Base-by-base conservation (phyloP, 2,113 vertebrate species). In the Paradoxurus hermaphroditus region DNA sequence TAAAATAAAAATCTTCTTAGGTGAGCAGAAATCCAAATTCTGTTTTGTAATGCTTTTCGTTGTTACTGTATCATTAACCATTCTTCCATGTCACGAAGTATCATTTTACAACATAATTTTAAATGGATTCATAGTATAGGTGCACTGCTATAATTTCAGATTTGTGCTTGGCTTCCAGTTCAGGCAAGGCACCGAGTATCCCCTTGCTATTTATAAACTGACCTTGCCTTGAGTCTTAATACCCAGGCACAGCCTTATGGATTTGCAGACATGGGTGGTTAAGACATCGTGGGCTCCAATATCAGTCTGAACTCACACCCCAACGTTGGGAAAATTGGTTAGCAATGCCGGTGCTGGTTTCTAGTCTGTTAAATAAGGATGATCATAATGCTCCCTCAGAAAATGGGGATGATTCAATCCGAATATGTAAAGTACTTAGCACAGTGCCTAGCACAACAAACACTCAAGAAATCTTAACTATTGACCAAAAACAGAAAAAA, bases 181-280 rank as follows among this genome's bases (percentile, higher is more conserved):
- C 46, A 86, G 94, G 81, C 34, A 53, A 78, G 91, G 46, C 31
- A 19, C 59, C 41, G n/a, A 62, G 51, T 73, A 78, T 72, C 89
- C 27, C 25, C 31, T 93, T 91, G 59, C 91, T 94, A 77, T 86
- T 95, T 89, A 93, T 65, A 82, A 90, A 79, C 78, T 59, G 56
- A 93, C 59, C 72, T 70, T 67, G 39, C 90, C 90, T 95, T 79
- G 56, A 78, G 72, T 73, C 65, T 90, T 85, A 46, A 44, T 67
- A 51, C 49, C 65, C 46, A 84, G 84, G 46, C 63, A 90, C 29
- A 68, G 86, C 41, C 46, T 44, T 73, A 12, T 5, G 31, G 68
- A 36, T 93, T 82, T 79, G 75, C 63, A 18, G 21, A 56, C 29
- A 62, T 19, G 39, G 49, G 16, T 21, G n/a, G 14, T 88, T 56